These are phyloP conservation scores for Struthidea cinerea DNA, from an alignment of 2,113 vertebrate species.

Conservation along the genomic window DNA sequence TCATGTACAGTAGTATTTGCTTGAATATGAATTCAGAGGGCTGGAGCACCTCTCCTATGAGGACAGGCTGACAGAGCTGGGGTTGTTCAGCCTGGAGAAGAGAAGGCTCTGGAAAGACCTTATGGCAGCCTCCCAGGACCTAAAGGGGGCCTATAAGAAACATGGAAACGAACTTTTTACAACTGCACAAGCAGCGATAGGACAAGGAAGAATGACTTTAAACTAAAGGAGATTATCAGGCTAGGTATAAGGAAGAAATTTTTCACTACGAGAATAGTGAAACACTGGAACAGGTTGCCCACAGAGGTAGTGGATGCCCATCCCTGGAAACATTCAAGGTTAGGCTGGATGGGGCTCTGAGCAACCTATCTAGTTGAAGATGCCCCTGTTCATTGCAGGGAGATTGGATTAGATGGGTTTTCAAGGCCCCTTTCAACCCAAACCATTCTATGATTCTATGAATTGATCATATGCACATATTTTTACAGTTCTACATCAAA, in stretches of 20 bases:
- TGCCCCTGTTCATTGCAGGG: background rate
- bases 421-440: background rate
- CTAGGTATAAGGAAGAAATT: background rate
- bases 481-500: background rate
- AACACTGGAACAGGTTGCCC: background rate
- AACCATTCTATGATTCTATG: background rate
- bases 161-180: background rate
- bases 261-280: background rate
- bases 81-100: background rate
- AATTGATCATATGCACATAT: background rate
- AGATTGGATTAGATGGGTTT: background rate
- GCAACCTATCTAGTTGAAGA: background rate
- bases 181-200: rapidly evolving
- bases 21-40: background rate
- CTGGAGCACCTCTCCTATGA: background rate
- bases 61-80: background rate
- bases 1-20: background rate
- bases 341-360: background rate
- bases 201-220: background rate
- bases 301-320: background rate
- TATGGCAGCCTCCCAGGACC: background rate
- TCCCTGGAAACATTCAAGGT: background rate
- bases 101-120: background rate
- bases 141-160: background rate
- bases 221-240: background rate